phyloP scores from a whole-genome alignment of 1,140 invertebrate species.

The Geopemphigus sp. region DNA sequence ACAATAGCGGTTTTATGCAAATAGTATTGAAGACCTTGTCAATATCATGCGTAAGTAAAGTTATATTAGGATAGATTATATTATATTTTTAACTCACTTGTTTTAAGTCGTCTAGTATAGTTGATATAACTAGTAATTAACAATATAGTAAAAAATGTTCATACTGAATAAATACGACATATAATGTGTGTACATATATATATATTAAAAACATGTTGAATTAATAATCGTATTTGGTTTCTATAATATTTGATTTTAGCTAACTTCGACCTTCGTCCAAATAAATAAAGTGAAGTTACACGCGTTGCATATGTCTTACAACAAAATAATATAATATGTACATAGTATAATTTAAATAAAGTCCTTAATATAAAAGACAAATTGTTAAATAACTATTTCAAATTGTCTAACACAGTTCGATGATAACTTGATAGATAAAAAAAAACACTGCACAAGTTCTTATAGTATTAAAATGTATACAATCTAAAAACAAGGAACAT shows the following conservation, averaged over 20 bases:
- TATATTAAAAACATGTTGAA: background rate
- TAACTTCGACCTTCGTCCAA: background rate
- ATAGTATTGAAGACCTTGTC: no score
- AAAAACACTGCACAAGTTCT: background rate
- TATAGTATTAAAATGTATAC: background rate
- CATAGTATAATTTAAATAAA: slow-evolving; percentile 21
- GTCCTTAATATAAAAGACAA: slow-evolving; percentile 7
- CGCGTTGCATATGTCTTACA: background rate
- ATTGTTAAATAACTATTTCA: background rate
- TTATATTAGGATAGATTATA: no score
- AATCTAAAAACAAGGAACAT: slow-evolving; percentile 32
- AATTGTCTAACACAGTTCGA: slow-evolving; percentile 7
- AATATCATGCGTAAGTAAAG: no score
- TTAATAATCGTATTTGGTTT: slow-evolving; percentile 3
- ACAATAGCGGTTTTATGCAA: no score
- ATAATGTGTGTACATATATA: background rate
- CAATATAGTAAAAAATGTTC: no score
- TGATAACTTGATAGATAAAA: slow-evolving; percentile 9
- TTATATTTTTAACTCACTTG: no score
- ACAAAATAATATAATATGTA: background rate
- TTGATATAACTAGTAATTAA: no score
- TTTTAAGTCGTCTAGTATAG: no score
- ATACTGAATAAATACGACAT: no score
- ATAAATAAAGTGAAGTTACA: slow-evolving; percentile 17
- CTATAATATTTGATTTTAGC: slow-evolving; percentile 26